Evolutionary conservation across 2,113 vertebrate genomes (phyloP), one percentile per base, ranked within the genome.

Genomic region (Gymnorhina tibicen): DNA sequence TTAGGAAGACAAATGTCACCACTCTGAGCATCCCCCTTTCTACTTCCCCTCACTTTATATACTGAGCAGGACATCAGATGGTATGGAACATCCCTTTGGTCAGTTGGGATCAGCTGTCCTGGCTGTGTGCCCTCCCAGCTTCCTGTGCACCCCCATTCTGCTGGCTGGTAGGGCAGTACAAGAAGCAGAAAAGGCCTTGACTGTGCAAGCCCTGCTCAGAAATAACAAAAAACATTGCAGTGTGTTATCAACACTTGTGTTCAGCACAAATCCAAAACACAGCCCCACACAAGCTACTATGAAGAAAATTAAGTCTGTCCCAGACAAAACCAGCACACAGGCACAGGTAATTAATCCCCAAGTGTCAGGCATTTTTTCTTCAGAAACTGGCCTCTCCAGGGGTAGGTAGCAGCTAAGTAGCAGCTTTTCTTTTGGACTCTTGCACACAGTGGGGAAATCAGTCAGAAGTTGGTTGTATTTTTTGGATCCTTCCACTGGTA

Each of bases 401-500:
- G 89, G 64, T 59, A 87, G 93, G 95, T 94, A 97, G 95, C 79
- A 91, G 79, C 83, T 83, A 90, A 96, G 92, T 91, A 97, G 88
- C 73, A 87, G 64, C 77, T 95, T 91, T 91, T 26, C 52, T 87
- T 93, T 87, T 59, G 69, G 84, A 81, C 84, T 95, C 44, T 67
- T 44, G 73, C 80, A 85, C 60, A 41, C 41, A 78, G 76, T 47
- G 37, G 52, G 28, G 77, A 97, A 95, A 87, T 91, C 42, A 87
- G 47, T 39, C 89, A 91, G 86, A 91, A 93, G 66, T 8, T 89
- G 84, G 69, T 95, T 96, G 95, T 95, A 68, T 93, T 92, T 95
- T 93, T 97, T 97, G 95, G 95, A 96, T 91, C 80, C 44, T 91
- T 95, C 44, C 47, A 56, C 85, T 91, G 76, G 60, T 97, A 95